These are phyloP conservation scores for Drosophila borborema DNA, from an alignment of 2,888 invertebrate genomes.

Conservation along the genomic window DNA sequence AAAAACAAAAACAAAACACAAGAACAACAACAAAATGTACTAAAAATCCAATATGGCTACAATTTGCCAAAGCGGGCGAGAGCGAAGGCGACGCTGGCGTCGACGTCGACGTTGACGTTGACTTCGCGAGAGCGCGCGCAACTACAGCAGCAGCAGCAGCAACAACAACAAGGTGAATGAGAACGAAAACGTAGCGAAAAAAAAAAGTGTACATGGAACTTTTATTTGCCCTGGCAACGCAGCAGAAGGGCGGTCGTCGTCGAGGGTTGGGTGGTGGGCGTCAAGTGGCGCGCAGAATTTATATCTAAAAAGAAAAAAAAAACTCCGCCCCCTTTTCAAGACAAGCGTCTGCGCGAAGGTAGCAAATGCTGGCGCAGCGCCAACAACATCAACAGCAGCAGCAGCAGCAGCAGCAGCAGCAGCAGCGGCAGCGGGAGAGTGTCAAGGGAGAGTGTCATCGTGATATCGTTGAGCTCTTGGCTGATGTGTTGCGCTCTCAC, in stretches of 20 bases:
- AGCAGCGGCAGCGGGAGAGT: constrained; percentile 9
- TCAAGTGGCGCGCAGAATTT: constrained; percentile 54
- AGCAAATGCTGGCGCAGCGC: constrained; percentile 67
- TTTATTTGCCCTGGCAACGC: constrained; percentile 55
- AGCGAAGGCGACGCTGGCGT: constrained; percentile 41
- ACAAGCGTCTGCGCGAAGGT: constrained; percentile 82
- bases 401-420: constrained; percentile 5
- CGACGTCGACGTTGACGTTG: constrained; percentile 24
- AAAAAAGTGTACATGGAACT: constrained; percentile 71
- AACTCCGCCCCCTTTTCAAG: constrained; percentile 84
- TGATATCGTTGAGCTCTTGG: constrained; percentile 45
- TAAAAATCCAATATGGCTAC: constrained; percentile 82
- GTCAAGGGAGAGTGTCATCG: constrained; percentile 53
- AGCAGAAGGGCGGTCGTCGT: constrained; percentile 55
- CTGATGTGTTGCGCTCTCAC: constrained; percentile 21
- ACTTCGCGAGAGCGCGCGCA: constrained; percentile 51
- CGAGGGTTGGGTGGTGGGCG: constrained; percentile 40
- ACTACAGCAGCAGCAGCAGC: constrained; percentile 29
- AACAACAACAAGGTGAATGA: constrained; percentile 26
- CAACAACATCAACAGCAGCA: neutral
- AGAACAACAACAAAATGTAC: constrained; percentile 60
- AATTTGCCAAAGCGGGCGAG: constrained; percentile 73
- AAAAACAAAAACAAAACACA: constrained; percentile 35
- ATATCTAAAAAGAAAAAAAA: constrained; percentile 76
- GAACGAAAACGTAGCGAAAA: constrained; percentile 15